Evolutionary conservation across 1,140 invertebrate species (phyloP).

Genomic region (Dendroctonus valens): DNA sequence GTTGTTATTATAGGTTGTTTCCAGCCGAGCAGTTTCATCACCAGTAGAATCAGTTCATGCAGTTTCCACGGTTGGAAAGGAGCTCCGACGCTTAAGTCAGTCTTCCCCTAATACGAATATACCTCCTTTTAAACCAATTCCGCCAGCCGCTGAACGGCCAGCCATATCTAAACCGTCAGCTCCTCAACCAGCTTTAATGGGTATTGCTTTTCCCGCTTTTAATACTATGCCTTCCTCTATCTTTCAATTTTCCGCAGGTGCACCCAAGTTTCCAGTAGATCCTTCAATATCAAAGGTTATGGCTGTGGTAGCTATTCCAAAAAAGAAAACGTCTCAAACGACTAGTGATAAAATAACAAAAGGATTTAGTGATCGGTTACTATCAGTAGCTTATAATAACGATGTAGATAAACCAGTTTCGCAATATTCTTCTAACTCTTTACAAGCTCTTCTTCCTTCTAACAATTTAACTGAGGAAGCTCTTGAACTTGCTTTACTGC

Average conservation of each 20-base stretch:
- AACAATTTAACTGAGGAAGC: constrained; percentile 48
- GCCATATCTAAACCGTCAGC: constrained; percentile 45
- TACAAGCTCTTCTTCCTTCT: constrained; percentile 38
- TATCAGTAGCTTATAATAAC: constrained; percentile 29
- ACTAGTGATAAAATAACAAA: constrained; percentile 44
- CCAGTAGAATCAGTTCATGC: constrained; percentile 1
- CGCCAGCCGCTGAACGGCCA: constrained; percentile 59
- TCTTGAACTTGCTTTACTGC: constrained; percentile 51
- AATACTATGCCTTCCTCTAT: constrained; percentile 56
- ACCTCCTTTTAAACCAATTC: constrained; percentile 74
- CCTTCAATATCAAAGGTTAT: constrained; percentile 32
- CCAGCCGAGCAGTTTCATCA: constrained; percentile 1
- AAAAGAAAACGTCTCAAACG: constrained; percentile 31
- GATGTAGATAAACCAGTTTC: constrained; percentile 32
- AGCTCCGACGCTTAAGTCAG: constrained; percentile 6
- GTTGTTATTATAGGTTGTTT: background rate
- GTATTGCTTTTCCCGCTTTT: constrained; percentile 51
- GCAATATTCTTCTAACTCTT: constrained; percentile 37
- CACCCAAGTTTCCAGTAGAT: constrained; percentile 13
- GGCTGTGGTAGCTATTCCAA: constrained; percentile 39
- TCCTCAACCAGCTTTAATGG: constrained; percentile 38
- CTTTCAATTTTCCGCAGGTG: constrained; percentile 48
- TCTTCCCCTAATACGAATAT: constrained; percentile 43
- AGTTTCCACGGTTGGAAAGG: constrained; percentile 18
- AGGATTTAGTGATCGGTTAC: constrained; percentile 42